These are phyloP conservation scores for Lepilemur ruficaudatus DNA, from an alignment of 2,797 vertebrate genomes.

Conservation along the genomic window DNA sequence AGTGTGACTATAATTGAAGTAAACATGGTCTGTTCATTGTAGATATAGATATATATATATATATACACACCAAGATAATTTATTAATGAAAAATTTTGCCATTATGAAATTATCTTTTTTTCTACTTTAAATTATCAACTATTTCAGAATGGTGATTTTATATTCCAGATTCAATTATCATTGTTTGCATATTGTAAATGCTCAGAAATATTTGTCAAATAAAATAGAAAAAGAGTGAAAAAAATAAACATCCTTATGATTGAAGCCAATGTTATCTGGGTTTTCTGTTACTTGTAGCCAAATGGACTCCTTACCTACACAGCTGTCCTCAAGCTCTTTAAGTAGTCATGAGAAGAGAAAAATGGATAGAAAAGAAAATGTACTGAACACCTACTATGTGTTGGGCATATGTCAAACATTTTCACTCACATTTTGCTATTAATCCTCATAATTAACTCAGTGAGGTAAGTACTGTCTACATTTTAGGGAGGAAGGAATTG, in stretches of 20 bases:
- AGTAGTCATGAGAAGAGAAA: slow-evolving; percentile 1
- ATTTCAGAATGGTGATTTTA: background rate
- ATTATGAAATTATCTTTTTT: background rate
- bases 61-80: background rate
- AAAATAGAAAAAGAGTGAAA: background rate
- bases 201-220: background rate
- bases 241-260: background rate
- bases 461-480: background rate
- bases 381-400: background rate
- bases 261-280: background rate
- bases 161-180: background rate
- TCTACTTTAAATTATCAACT: background rate
- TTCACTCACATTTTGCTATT: background rate
- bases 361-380: background rate
- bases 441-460: background rate
- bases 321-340: background rate
- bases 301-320: background rate
- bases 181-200: background rate
- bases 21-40: background rate
- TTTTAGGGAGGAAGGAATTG: background rate
- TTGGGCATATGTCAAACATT: background rate
- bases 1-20: background rate
- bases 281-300: background rate
- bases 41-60: background rate
- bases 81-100: background rate